These are phyloP conservation scores for Galeopsomyia nigrocyanea DNA, from an alignment of 2,888 invertebrate species.

Conservation along the genomic window DNA sequence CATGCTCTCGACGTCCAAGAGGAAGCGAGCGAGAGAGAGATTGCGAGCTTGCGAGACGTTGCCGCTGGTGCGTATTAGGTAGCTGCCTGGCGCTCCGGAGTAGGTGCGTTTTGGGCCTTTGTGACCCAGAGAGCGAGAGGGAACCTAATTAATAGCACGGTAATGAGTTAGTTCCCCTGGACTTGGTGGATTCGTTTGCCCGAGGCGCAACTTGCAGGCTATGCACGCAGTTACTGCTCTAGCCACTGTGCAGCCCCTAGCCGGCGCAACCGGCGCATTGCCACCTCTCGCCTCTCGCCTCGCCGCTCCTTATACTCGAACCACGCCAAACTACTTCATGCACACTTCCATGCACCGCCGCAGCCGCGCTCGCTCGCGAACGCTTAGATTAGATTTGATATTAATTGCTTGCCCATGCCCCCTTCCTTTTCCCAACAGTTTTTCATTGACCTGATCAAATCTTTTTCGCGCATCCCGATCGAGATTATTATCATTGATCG, in stretches of 20 bases:
- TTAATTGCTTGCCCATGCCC: conserved; percentile 52
- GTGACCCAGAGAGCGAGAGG: conserved; percentile 54
- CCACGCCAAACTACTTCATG: conserved; percentile 50
- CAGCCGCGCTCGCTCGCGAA: no score
- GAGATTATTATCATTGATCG: no score
- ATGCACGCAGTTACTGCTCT: conserved; percentile 12
- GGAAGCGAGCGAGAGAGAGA: neutral
- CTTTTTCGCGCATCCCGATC: no score
- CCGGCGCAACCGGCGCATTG: conserved; percentile 41
- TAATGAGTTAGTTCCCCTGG: conserved; percentile 60
- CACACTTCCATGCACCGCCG: conserved; percentile 41
- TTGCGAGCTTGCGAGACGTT: neutral
- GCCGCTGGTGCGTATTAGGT: conserved; percentile 6
- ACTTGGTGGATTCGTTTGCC: conserved; percentile 56
- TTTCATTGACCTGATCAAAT: no score
- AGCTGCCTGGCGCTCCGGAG: no score
- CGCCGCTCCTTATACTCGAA: no score
- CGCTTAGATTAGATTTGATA: conserved; percentile 56
- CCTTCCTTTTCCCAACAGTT: no score
- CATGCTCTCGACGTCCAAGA: neutral
- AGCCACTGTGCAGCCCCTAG: conserved; percentile 27
- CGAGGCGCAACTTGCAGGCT: conserved; percentile 37
- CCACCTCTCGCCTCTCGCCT: conserved; percentile 50
- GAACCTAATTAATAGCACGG: conserved; percentile 62
- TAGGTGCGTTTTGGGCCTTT: conserved; percentile 57